These are phyloP conservation scores for Crocodylus rhombifer DNA, from an alignment of 2,797 vertebrate species.

Conservation along the genomic window DNA sequence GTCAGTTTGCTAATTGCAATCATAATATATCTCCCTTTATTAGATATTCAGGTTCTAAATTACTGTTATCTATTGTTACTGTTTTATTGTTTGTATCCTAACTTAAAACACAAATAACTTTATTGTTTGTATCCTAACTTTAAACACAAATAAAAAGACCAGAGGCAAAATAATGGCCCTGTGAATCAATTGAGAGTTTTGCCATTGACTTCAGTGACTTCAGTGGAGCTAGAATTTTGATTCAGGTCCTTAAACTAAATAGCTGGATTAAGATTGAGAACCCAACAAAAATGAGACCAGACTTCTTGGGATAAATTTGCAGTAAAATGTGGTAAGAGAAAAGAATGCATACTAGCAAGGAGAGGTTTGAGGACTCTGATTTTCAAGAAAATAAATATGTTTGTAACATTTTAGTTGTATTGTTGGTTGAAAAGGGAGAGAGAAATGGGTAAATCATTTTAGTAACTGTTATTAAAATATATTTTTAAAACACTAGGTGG, in stretches of 20 bases:
- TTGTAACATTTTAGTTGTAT: background rate
- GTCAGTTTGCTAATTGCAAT: background rate
- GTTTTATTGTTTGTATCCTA: background rate
- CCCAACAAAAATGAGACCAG: background rate
- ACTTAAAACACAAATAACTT: background rate
- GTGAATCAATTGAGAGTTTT: background rate
- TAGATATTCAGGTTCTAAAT: background rate
- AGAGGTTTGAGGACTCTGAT: fast-evolving
- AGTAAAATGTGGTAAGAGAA: background rate
- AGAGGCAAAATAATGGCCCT: background rate
- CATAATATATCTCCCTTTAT: background rate
- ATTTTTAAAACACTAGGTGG: constrained; percentile 79
- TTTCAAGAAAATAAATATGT: background rate
- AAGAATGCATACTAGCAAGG: background rate
- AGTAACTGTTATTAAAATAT: background rate
- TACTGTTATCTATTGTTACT: background rate
- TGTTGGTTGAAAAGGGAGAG: background rate
- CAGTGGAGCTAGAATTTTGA: background rate
- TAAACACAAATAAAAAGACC: background rate
- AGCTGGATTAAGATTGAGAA: background rate
- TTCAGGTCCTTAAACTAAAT: background rate
- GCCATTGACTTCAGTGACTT: background rate
- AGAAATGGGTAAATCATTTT: background rate
- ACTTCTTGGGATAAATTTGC: background rate
- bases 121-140: background rate